Evolutionary conservation across 2,797 vertebrate species (phyloP).

Genomic region (Rhinella marina): DNA sequence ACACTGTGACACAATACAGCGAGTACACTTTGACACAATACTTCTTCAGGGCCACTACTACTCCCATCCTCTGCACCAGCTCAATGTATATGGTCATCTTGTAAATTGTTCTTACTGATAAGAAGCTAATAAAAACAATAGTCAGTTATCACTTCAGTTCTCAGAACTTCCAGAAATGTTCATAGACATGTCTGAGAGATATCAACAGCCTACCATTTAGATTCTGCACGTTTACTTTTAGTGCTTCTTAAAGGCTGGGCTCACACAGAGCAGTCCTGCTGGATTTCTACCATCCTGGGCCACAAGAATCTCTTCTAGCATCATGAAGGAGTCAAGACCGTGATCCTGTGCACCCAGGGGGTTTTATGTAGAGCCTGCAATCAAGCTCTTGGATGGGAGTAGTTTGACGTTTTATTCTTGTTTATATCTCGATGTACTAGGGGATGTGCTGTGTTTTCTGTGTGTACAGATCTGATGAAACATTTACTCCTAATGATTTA

Average conservation of each 20-base stretch:
- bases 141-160: too few relatives aligned
- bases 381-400: not conserved
- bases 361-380: not conserved
- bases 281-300: not conserved
- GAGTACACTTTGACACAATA: too few relatives aligned
- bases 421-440: not conserved
- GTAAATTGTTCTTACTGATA: too few relatives aligned
- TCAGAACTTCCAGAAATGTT: not conserved
- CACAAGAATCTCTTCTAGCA: constrained; percentile 2
- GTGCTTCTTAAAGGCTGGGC: not conserved
- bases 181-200: not conserved
- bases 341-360: not conserved
- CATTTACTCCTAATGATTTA: not conserved
- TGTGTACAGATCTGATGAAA: not conserved
- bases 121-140: too few relatives aligned
- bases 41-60: too few relatives aligned
- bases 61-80: too few relatives aligned
- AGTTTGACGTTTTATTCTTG: not conserved
- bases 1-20: too few relatives aligned
- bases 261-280: constrained; percentile 5
- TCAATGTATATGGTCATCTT: too few relatives aligned
- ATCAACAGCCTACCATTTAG: not conserved
- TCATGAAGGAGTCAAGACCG: not conserved
- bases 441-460: constrained; percentile 3
- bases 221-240: not conserved